A percentile compares a stretch with the other conserved stretches of the same genome.
Evolutionary conservation across 2,888 invertebrate genomes (phyloP).

Genomic region (Cephus rjabovi): DNA sequence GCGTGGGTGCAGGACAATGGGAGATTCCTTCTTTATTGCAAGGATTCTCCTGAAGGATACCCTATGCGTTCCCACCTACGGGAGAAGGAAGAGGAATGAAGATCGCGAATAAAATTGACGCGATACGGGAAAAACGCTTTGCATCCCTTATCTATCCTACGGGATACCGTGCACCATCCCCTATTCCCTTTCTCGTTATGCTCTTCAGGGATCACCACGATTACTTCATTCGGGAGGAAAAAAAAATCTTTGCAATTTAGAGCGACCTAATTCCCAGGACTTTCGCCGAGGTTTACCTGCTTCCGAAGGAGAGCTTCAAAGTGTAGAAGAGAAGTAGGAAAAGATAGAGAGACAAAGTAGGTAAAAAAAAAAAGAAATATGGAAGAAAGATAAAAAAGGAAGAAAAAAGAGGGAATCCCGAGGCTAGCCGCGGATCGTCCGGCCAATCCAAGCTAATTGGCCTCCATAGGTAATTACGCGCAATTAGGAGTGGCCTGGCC

Average conservation of each 20-base stretch:
- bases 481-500: slow-evolving; percentile 61
- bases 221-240: not conserved
- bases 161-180: not conserved
- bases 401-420: slow-evolving; percentile 36
- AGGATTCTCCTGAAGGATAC: not conserved
- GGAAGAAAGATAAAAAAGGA: not conserved
- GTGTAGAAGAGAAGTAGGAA: not conserved
- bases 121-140: not conserved
- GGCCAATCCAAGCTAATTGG: slow-evolving; percentile 63
- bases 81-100: not conserved
- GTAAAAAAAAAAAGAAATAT: not conserved
- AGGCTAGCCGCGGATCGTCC: slow-evolving; percentile 38
- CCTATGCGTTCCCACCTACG: not conserved
- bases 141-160: not conserved
- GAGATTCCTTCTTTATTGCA: slow-evolving; percentile 11
- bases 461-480: slow-evolving; percentile 63
- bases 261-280: slow-evolving; percentile 1
- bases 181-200: not conserved
- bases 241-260: not conserved
- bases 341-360: not conserved
- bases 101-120: slow-evolving; percentile 2
- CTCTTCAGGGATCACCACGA: not conserved
- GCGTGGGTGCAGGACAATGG: slow-evolving; percentile 22
- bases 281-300: slow-evolving; percentile 44
- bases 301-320: slow-evolving; percentile 24